phyloP scores from a whole-genome alignment of 2,888 invertebrate species.

The Globia sparganii region DNA sequence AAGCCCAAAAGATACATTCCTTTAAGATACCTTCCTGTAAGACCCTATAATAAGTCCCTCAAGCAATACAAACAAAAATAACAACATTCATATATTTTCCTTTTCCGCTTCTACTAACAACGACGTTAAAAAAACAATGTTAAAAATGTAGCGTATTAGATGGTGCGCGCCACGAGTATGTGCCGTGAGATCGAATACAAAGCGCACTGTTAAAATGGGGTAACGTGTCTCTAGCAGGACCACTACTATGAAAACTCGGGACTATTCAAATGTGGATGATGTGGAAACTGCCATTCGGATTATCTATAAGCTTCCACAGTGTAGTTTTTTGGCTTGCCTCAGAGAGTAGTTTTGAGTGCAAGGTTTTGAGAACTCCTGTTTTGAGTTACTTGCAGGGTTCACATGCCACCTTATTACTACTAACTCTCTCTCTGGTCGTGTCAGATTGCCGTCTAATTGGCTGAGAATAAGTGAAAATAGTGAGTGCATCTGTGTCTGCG shows the following conservation, averaged over 20 bases:
- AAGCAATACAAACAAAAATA: background rate
- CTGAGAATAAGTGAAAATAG: background rate
- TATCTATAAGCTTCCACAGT: background rate
- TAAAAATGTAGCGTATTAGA: slow-evolving; percentile 36
- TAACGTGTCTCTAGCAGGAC: slow-evolving; percentile 19
- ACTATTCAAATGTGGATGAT: background rate
- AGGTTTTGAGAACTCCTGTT: background rate
- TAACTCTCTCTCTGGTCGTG: background rate
- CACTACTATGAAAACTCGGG: slow-evolving; percentile 22
- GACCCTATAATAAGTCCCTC: background rate
- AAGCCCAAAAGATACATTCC: background rate
- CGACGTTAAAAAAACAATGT: slow-evolving; percentile 14
- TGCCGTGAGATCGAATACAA: slow-evolving; percentile 40
- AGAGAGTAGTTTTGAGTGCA: too few species aligned
- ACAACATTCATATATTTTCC: background rate
- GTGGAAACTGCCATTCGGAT: background rate
- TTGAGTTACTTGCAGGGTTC: background rate
- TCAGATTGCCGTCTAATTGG: background rate
- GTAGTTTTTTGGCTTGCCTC: too few species aligned
- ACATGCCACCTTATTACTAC: background rate
- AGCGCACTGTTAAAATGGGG: slow-evolving; percentile 43
- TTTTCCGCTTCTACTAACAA: background rate
- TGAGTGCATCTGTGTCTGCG: background rate
- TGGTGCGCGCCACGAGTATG: background rate
- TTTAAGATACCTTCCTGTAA: background rate